Percentiles rank a stretch among this genome's conserved stretches.
Conservation (phyloP, 92 coral and sea anemone species). For the Muricea muricata region DNA sequence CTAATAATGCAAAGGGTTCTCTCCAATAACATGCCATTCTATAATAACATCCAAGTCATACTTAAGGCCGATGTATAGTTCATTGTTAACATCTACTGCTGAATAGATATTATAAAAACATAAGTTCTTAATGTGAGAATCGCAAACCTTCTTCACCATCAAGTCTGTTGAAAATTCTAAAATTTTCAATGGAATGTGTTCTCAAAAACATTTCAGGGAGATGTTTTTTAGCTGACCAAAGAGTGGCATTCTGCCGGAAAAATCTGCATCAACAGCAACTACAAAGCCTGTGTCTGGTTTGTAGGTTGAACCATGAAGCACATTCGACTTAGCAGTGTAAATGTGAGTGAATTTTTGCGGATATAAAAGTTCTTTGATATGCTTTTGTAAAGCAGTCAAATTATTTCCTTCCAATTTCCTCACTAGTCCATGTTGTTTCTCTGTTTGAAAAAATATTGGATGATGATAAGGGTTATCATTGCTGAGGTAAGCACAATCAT, state of each 20-base stretch:
- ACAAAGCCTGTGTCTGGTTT: not conserved
- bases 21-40: slow-evolving; percentile 5
- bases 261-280: slow-evolving; percentile 9
- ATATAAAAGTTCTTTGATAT: not conserved
- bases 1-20: not conserved
- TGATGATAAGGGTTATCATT: slow-evolving; percentile 16
- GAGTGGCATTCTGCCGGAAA: not conserved
- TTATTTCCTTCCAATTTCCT: not conserved
- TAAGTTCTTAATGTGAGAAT: not conserved
- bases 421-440: not conserved
- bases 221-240: slow-evolving; percentile 8
- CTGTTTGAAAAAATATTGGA: slow-evolving; percentile 26
- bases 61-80: not conserved
- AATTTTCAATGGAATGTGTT: slow-evolving; percentile 7
- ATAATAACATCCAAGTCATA: slow-evolving; percentile 2
- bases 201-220: slow-evolving; percentile 6
- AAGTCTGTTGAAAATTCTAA: not conserved
- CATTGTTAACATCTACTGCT: not conserved
- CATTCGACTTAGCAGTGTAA: slow-evolving; percentile 1
- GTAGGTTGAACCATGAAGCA: not conserved
- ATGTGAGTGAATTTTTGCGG: not conserved
- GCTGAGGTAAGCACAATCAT: slow-evolving; percentile 39
- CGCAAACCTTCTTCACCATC: not conserved
- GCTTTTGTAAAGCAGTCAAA: not conserved
- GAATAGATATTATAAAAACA: slow-evolving; percentile 9